phyloP scores from a whole-genome alignment of 2,888 invertebrate genomes.

The Parascotia fuliginaria region DNA sequence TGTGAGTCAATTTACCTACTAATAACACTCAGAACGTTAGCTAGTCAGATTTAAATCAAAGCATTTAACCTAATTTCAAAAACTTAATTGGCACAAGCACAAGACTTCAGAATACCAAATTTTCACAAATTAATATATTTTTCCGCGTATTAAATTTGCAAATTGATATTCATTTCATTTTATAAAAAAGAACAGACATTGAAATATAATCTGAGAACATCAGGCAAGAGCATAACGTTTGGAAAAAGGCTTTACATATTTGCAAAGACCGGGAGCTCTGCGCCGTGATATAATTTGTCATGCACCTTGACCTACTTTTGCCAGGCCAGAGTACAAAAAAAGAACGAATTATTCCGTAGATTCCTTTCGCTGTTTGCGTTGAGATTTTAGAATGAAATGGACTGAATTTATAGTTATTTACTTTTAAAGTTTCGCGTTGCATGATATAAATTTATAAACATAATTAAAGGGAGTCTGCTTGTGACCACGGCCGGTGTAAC shows the following conservation, averaged over 20 bases:
- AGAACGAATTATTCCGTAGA: constrained; percentile 53
- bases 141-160: constrained; percentile 20
- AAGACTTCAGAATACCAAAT: too few relatives aligned
- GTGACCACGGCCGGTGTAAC: too few relatives aligned
- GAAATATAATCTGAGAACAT: constrained; percentile 43
- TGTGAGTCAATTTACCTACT: too few relatives aligned
- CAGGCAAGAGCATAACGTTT: constrained; percentile 59
- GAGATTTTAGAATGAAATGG: constrained; percentile 48
- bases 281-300: constrained; percentile 65
- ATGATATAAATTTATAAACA: too few relatives aligned
- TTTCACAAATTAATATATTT: too few relatives aligned
- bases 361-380: constrained; percentile 46
- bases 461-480: too few relatives aligned
- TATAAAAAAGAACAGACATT: constrained; percentile 31
- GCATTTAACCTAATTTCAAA: too few relatives aligned
- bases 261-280: constrained; percentile 55
- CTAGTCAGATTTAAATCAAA: too few relatives aligned
- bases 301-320: constrained; percentile 69
- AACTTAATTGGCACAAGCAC: too few relatives aligned
- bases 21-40: too few relatives aligned
- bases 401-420: constrained; percentile 35
- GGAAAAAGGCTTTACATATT: constrained; percentile 67
- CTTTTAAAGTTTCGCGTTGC: too few relatives aligned
- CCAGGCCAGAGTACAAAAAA: constrained; percentile 36
- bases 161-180: constrained; percentile 37